Evolutionary conservation across 2,113 vertebrate species (phyloP).

Genomic region (Proteles cristata): DNA sequence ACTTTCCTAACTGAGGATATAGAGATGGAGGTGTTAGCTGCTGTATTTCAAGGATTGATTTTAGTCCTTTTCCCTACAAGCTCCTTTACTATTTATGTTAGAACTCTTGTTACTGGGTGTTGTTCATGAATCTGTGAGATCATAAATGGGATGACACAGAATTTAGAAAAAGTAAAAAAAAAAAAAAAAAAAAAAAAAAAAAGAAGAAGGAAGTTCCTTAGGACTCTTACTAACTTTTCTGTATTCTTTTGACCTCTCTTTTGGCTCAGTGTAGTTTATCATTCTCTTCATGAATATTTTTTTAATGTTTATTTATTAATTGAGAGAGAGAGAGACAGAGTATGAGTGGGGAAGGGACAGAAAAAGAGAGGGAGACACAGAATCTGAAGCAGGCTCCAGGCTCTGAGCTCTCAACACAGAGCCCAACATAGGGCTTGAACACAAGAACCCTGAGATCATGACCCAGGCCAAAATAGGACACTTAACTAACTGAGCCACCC

Average conservation of each 20-base stretch:
- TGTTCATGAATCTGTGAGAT: neutral
- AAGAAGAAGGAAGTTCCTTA: neutral
- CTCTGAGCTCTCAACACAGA: too few relatives aligned
- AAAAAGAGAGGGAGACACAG: too few relatives aligned
- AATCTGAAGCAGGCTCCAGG: too few relatives aligned
- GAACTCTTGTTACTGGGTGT: neutral
- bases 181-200: neutral
- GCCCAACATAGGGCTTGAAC: too few relatives aligned
- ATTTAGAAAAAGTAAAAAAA: neutral
- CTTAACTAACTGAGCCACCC: too few relatives aligned
- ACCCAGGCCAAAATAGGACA: too few relatives aligned
- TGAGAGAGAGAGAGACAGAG: too few relatives aligned
- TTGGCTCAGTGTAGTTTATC: neutral
- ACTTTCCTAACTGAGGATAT: neutral
- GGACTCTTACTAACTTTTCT: neutral
- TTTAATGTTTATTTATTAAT: too few relatives aligned
- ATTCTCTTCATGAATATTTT: constrained; percentile 17
- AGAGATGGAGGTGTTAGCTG: neutral
- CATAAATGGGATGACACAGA: neutral
- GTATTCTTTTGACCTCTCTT: neutral
- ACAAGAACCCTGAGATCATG: too few relatives aligned
- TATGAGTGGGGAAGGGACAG: too few relatives aligned
- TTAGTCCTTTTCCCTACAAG: neutral
- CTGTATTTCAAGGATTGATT: neutral
- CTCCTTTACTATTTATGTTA: neutral